Evolutionary conservation across 2,113 vertebrate species (phyloP).

Genomic region (Plotosus lineatus): DNA sequence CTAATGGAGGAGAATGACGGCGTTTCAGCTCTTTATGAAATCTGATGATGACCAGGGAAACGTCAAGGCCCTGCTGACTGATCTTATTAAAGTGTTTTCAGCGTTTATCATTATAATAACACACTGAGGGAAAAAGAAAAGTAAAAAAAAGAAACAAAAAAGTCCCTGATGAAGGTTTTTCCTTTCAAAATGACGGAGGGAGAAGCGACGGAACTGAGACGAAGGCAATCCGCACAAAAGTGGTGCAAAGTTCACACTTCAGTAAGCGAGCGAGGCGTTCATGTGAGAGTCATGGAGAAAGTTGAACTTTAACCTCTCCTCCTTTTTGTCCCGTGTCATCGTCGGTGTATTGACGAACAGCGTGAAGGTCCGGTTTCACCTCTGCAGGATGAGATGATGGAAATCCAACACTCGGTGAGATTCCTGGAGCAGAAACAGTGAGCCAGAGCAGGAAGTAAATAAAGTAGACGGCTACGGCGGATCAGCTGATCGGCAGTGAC

Average conservation of each 20-base stretch:
- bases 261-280: slow-evolving; percentile 9
- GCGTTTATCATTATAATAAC: slow-evolving; percentile 69
- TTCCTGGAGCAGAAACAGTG: slow-evolving; percentile 28
- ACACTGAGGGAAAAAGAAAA: slow-evolving; percentile 45
- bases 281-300: neutral
- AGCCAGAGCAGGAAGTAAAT: slow-evolving; percentile 55
- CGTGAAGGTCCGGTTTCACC: neutral
- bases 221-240: slow-evolving; percentile 44
- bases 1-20: slow-evolving; percentile 68
- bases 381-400: too few relatives aligned
- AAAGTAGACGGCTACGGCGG: slow-evolving; percentile 72
- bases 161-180: slow-evolving; percentile 18
- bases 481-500: too few relatives aligned
- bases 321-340: neutral
- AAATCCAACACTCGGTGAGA: neutral
- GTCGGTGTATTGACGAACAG: too few relatives aligned
- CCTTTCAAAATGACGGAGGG: slow-evolving; percentile 56
- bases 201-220: slow-evolving; percentile 37
- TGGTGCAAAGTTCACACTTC: slow-evolving; percentile 28
- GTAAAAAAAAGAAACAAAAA: neutral
- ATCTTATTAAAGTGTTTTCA: slow-evolving; percentile 48
- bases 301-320: slow-evolving; percentile 6
- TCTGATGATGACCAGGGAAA: slow-evolving; percentile 66
- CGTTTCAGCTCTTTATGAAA: slow-evolving; percentile 56
- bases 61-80: slow-evolving; percentile 64